Percentiles rank a stretch among this genome's conserved stretches.
Conservation (phyloP, 2,113 vertebrate genomes). For the Heliornis fulica region DNA sequence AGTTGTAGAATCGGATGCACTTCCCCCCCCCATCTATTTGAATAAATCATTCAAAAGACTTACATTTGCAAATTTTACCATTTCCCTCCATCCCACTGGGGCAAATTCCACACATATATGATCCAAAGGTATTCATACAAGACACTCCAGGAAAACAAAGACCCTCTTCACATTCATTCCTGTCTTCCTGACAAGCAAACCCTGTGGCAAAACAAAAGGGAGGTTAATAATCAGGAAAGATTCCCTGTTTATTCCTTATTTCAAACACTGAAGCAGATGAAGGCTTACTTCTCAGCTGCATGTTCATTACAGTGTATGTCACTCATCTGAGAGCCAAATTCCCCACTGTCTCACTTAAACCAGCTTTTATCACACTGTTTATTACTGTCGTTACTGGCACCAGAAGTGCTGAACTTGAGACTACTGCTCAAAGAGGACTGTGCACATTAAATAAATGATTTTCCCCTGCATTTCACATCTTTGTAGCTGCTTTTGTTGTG, state of each 20-base stretch:
- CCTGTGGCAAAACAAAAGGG: conserved; percentile 61
- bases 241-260: conserved; percentile 7
- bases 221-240: conserved; percentile 27
- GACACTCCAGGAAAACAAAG: conserved; percentile 74
- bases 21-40: background rate
- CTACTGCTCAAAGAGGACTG: background rate
- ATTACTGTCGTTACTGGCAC: background rate
- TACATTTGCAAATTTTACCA: conserved; percentile 70
- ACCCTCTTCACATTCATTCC: conserved; percentile 75
- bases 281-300: conserved; percentile 14
- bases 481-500: background rate
- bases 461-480: background rate
- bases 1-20: background rate
- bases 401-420: conserved; percentile 5
- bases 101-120: conserved; percentile 72
- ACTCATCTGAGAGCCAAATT: background rate
- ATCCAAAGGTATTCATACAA: conserved; percentile 77
- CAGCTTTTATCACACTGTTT: conserved; percentile 27
- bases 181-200: conserved; percentile 73
- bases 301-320: background rate
- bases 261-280: background rate
- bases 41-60: conserved; percentile 1
- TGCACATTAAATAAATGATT: background rate
- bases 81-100: conserved; percentile 74
- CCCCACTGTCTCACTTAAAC: conserved; percentile 15